Percentiles rank a stretch among this genome's conserved stretches.
These are phyloP conservation scores for Galeruca laticollis DNA, from an alignment of 2,888 invertebrate species.

Conservation along the genomic window DNA sequence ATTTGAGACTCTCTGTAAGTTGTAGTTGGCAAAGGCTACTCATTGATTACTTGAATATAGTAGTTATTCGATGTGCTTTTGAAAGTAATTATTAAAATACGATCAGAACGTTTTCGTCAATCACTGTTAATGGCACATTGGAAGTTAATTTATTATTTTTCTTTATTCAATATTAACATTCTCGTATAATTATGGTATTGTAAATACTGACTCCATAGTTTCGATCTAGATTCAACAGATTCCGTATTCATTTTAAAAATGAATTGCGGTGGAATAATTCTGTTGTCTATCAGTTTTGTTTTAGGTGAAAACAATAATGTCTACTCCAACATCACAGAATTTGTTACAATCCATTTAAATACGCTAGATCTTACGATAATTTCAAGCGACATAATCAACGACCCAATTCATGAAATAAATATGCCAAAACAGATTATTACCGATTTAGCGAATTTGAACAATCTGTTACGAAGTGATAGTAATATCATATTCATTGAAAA, in stretches of 20 bases:
- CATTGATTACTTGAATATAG: constrained; percentile 1
- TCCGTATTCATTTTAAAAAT: constrained; percentile 1
- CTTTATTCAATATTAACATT: background rate
- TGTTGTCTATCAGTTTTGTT: background rate
- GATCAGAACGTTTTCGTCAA: background rate
- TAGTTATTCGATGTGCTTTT: background rate
- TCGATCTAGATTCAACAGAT: background rate
- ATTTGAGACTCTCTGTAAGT: no score
- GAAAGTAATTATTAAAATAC: background rate
- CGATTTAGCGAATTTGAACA: background rate
- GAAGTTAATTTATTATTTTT: background rate
- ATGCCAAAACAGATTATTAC: constrained; percentile 6
- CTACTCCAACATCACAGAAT: background rate
- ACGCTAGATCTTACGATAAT: background rate
- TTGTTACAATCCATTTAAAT: constrained; percentile 9
- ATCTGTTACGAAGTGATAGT: background rate
- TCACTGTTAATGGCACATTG: background rate
- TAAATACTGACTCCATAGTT: background rate
- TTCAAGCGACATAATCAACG: background rate
- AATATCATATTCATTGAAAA: constrained; percentile 7
- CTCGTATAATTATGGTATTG: background rate
- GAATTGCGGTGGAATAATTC: background rate
- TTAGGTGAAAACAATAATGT: background rate
- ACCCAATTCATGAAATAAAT: constrained; percentile 1
- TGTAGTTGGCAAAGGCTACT: background rate